These are phyloP conservation scores for Cyrtorhinus lividipennis DNA, from an alignment of 1,140 invertebrate genomes.

Conservation along the genomic window DNA sequence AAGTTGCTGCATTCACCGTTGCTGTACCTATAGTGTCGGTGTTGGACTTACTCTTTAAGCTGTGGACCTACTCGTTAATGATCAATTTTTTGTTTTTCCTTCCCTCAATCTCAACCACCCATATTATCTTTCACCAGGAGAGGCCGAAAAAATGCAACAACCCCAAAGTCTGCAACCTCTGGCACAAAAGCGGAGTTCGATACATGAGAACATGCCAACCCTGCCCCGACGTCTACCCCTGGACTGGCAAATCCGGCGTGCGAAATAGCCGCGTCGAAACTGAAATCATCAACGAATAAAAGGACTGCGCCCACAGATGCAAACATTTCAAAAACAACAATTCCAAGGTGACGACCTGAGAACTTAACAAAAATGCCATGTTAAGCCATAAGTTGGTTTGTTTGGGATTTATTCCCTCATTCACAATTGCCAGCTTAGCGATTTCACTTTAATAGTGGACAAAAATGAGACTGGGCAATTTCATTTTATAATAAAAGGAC, in stretches of 20 bases:
- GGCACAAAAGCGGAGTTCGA: conserved; percentile 83
- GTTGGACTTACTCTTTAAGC: too few species aligned
- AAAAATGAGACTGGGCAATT: too few species aligned
- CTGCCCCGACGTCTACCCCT: conserved; percentile 81
- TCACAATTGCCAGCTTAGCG: background rate
- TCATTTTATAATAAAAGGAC: too few species aligned
- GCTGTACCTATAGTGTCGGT: too few species aligned
- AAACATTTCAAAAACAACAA: background rate
- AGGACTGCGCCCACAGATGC: background rate
- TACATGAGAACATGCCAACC: conserved; percentile 89
- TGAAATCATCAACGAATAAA: conserved; percentile 39
- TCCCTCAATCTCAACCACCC: too few species aligned
- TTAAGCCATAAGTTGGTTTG: background rate
- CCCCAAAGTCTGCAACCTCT: conserved; percentile 84
- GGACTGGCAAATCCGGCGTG: conserved; percentile 83
- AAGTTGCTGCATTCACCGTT: too few species aligned
- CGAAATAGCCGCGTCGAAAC: conserved; percentile 72
- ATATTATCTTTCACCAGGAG: conserved; percentile 41
- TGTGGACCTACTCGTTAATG: too few species aligned
- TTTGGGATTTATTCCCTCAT: background rate
- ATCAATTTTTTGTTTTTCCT: too few species aligned
- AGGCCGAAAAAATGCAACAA: conserved; percentile 81
- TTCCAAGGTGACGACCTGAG: background rate
- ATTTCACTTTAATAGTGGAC: background rate
- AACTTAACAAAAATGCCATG: conserved; percentile 1